Base-by-base conservation (phyloP, 1,140 invertebrate species). In the Drosophila burlai region DNA sequence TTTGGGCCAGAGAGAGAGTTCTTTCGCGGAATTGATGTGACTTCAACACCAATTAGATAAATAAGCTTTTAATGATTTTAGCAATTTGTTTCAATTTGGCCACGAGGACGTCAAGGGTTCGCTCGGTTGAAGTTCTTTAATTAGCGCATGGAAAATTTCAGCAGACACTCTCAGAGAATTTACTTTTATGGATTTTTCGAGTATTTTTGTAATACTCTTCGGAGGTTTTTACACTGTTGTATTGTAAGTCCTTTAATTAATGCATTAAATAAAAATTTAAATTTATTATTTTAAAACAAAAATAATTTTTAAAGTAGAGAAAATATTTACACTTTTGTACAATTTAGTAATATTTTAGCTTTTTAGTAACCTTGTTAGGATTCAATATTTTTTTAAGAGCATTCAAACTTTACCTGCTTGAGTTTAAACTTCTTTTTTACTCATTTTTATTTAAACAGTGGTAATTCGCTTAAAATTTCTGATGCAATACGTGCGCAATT, bases 1-100 rank as follows among this genome's bases (percentile, higher is more conserved):
- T 29, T 46, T 2, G 6, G 29, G 11, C 21, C 11, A 45, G 24
- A 26, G 46, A 26, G 46, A 63, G 67, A 43, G 80, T 38, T 50
- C 61, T 40, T 47, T 60, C 26, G 24, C 21, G 10, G 31, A 59
- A 61, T 65, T 49, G 62, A 55, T 60, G 49, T 68, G 59, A 74
- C 81, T 67, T 49, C 54, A 62, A 72, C 49, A 80, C 43, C 76
- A 87, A 89, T 89, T 84, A 84, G 85, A 89, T 87, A 89, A 89
- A 87, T 81, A 78, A 87, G 80, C 80, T 75, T 75, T 87, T 89
- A 89, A 87, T 81, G 84, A 40, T 77, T 74, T 63, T 55, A 66
- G 43, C 55, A 67, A 89, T 81, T 89, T 49, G 73, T 81, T 72
- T 89, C 59, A 83, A 78, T 78, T 68, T 71, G 58, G 62, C 54